Percentiles rank a stretch among this genome's conserved stretches.
phyloP scores from a whole-genome alignment of 2,113 vertebrate species.

The Panurus biarmicus region DNA sequence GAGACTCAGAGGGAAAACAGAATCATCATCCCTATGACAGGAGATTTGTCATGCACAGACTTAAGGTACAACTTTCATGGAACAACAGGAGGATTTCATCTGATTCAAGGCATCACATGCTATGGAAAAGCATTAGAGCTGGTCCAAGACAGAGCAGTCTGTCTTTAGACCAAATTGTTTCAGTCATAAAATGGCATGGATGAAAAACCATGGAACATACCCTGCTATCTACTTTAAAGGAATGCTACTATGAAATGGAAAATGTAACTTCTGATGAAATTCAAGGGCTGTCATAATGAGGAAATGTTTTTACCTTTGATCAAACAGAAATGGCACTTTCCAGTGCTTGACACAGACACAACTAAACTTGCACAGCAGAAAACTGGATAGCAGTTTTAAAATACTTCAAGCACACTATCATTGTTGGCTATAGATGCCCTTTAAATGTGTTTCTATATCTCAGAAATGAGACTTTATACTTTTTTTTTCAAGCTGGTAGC shows the following conservation, averaged over 20 bases:
- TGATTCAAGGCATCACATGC: not conserved
- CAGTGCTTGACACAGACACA: not conserved
- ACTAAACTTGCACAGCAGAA: not conserved
- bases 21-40: not conserved
- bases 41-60: not conserved
- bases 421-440: not conserved
- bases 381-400: not conserved
- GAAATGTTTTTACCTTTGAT: conserved; percentile 4
- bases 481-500: not conserved
- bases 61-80: not conserved
- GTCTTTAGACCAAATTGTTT: not conserved
- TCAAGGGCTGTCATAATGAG: not conserved
- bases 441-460: not conserved
- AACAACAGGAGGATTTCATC: not conserved
- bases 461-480: not conserved
- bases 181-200: not conserved
- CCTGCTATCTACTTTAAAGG: not conserved
- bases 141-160: not conserved
- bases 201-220: not conserved
- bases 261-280: not conserved
- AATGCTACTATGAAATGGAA: not conserved
- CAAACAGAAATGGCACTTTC: not conserved
- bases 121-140: not conserved
- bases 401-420: not conserved
- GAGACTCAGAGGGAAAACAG: not conserved